phyloP scores from a whole-genome alignment of 2,113 vertebrate species.

The Patagioenas fasciata region DNA sequence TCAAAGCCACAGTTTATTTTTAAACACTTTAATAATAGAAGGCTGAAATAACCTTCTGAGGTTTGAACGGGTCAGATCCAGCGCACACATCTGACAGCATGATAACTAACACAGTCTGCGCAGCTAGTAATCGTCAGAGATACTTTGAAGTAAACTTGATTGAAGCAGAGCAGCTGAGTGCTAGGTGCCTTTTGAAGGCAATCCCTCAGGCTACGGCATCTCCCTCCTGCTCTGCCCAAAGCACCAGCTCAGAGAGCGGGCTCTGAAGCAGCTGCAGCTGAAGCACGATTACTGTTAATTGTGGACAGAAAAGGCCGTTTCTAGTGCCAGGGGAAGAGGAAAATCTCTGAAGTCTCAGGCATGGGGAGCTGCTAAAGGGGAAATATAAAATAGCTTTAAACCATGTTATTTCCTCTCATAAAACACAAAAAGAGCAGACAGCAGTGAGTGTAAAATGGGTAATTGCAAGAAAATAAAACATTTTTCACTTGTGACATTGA shows the following conservation, averaged over 20 bases:
- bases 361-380: background rate
- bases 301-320: background rate
- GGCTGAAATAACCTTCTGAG: constrained; percentile 38
- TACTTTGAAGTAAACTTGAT: background rate
- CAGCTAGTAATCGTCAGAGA: background rate
- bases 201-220: background rate
- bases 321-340: background rate
- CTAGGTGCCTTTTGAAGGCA: background rate
- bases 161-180: background rate
- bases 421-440: background rate
- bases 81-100: background rate
- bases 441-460: background rate
- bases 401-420: background rate
- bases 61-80: background rate
- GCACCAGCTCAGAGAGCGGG: background rate
- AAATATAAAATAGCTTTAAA: background rate
- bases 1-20: constrained; percentile 48
- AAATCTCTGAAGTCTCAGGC: background rate
- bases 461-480: background rate
- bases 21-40: constrained; percentile 41
- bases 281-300: background rate
- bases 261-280: background rate
- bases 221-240: background rate
- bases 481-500: background rate
- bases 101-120: background rate